Base-by-base conservation (phyloP, 2,797 vertebrate genomes). In the Peromyscus attwateri region DNA sequence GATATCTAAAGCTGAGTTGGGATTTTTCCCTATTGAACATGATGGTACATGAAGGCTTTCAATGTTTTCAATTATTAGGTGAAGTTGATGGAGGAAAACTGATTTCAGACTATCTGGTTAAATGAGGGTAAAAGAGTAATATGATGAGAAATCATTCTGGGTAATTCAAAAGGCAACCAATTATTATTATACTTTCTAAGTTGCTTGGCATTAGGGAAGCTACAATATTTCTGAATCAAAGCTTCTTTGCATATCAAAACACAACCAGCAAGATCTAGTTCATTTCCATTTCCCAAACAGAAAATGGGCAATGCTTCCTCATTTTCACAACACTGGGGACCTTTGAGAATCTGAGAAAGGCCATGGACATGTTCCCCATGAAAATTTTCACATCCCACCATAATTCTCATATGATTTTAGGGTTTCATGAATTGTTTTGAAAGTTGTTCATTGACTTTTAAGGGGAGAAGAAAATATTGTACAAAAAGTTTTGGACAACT, bases 161-260 rank as follows among this genome's bases (percentile, higher is more conserved):
- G 21, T 68, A 60, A 8, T 6, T 66, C 29, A 76, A 77, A 92
- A 80, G 43, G 43, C 8, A 79, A 34, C 16, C 76, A 94, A 29
- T 2, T 81, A 60, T 71, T 84, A 27, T 43, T 55, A 68, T 31
- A 2, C 66, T 55, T 76, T 91, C 46, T 79, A 31, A 73, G 40
- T 89, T 66, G 52, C 19, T 92, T 70, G 19, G 12, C 16, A n/a
- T 77, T 84, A 73, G 31, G 27, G 34, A 94, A 66, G 23, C n/a
- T 17, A 66, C 2, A 75, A 49, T n/a, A 76, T 4, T 89, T 94
- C 80, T 94, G 71, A 87, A 52, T 27, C 19, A 87, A 91, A 82
- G 31, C 31, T 91, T 85, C 62, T 91, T 87, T 83, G 82, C 14
- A 43, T 89, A 37, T 40, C 17, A 94, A 94, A 97, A 85, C 29